Evolutionary conservation across 2,797 vertebrate species (phyloP).

Genomic region (Peromyscus aztecus): DNA sequence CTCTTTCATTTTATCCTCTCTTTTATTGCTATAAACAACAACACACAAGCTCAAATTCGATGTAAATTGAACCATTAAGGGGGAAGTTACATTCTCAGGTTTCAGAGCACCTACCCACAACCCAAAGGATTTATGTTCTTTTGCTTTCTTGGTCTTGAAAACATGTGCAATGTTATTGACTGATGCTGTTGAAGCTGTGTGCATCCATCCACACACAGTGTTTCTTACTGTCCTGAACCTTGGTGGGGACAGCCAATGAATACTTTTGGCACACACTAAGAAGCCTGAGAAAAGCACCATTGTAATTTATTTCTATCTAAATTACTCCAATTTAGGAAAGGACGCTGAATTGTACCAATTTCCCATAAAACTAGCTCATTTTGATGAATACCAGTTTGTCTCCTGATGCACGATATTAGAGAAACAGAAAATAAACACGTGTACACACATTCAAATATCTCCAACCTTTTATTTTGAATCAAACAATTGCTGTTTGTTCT

Average conservation of each 20-base stretch:
- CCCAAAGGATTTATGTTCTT: not conserved
- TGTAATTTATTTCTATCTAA: conserved; percentile 79
- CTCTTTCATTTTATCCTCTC: not conserved
- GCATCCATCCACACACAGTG: not conserved
- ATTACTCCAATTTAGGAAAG: conserved; percentile 70
- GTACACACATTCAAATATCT: conserved; percentile 61
- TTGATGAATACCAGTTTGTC: conserved; percentile 63
- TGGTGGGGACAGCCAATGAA: conserved; percentile 34
- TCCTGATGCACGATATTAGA: conserved; percentile 60
- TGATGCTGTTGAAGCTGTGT: not conserved
- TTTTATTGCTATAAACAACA: not conserved
- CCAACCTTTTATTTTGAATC: conserved; percentile 71
- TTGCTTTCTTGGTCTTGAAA: not conserved
- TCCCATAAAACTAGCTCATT: conserved; percentile 68
- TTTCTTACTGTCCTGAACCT: not conserved
- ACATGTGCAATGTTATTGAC: not conserved
- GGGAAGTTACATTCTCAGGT: not conserved
- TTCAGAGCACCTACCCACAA: not conserved
- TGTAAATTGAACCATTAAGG: not conserved
- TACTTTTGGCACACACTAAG: conserved; percentile 45
- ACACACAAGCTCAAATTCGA: not conserved
- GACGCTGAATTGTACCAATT: conserved; percentile 71
- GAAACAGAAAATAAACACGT: conserved; percentile 72
- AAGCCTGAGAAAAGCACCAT: conserved; percentile 42
- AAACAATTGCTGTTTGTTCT: conserved; percentile 69